These are phyloP conservation scores for Synaphobranchus kaupii DNA, from an alignment of 2,797 vertebrate species.

Conservation along the genomic window DNA sequence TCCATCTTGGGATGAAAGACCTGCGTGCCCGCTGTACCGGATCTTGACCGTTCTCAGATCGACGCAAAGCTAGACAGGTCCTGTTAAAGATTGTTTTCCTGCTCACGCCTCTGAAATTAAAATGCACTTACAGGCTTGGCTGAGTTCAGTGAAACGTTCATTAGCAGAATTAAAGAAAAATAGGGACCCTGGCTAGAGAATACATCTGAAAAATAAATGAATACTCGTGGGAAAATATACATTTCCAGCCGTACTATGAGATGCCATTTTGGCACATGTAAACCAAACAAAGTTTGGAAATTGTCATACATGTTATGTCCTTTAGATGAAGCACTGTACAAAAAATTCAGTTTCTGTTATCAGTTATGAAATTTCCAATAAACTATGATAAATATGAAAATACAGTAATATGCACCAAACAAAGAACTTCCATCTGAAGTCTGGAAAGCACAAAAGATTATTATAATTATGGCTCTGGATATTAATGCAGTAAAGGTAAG, in stretches of 20 bases:
- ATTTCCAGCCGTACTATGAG: not conserved
- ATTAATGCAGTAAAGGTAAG: not conserved
- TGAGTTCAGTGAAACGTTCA: not conserved
- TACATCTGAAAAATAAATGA: constrained; percentile 9
- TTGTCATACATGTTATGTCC: not conserved
- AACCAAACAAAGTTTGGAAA: not conserved
- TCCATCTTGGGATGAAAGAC: not conserved
- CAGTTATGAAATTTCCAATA: not conserved
- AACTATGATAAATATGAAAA: not conserved
- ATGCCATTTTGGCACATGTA: not conserved
- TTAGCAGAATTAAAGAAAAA: constrained; percentile 19
- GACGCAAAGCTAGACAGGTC: constrained; percentile 52
- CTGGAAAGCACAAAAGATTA: not conserved
- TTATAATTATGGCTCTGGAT: not conserved
- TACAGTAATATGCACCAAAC: not conserved
- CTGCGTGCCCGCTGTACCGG: constrained; percentile 9
- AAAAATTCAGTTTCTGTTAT: not conserved
- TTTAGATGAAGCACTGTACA: not conserved
- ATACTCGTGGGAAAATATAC: not conserved
- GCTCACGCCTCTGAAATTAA: constrained; percentile 61
- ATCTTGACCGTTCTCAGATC: constrained; percentile 57
- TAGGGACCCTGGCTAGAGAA: not conserved
- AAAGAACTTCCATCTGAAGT: not conserved
- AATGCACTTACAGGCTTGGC: constrained; percentile 65
- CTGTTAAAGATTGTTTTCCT: constrained; percentile 58